Conservation (phyloP, 2,888 invertebrate genomes). For the Nomada hirtipes region DNA sequence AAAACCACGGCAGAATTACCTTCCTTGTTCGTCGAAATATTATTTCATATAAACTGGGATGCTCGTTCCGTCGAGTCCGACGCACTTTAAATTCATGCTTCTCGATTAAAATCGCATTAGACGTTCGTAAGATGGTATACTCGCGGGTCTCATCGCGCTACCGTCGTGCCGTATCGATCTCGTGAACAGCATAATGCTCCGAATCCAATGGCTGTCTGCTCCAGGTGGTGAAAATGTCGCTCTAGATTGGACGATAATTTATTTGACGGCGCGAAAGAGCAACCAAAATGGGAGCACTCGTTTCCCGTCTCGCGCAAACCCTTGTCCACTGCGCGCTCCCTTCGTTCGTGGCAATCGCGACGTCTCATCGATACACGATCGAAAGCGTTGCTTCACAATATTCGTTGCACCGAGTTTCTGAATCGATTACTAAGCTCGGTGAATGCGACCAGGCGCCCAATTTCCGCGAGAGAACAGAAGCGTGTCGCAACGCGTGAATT, state of each 20-base stretch:
- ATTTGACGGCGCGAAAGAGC: conserved; percentile 9
- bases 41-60: conserved; percentile 28
- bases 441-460: background rate
- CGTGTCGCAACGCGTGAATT: conserved; percentile 8
- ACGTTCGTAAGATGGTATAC: conserved; percentile 71
- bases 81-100: conserved; percentile 82
- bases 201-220: background rate
- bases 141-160: conserved; percentile 43
- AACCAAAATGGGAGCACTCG: no score
- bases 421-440: background rate
- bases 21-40: conserved; percentile 34
- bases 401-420: background rate
- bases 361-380: background rate
- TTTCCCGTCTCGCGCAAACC: background rate
- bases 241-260: conserved; percentile 35
- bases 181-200: conserved; percentile 57
- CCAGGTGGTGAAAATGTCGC: conserved; percentile 36
- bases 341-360: background rate
- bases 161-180: conserved; percentile 38
- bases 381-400: background rate
- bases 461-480: background rate
- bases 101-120: conserved; percentile 83
- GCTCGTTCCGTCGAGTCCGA: conserved; percentile 70
- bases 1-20: conserved; percentile 62
- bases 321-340: background rate